Evolutionary conservation across 1,140 invertebrate genomes (phyloP), one percentile per base, ranked within the genome.

Genomic region (Conus ventricosus): DNA sequence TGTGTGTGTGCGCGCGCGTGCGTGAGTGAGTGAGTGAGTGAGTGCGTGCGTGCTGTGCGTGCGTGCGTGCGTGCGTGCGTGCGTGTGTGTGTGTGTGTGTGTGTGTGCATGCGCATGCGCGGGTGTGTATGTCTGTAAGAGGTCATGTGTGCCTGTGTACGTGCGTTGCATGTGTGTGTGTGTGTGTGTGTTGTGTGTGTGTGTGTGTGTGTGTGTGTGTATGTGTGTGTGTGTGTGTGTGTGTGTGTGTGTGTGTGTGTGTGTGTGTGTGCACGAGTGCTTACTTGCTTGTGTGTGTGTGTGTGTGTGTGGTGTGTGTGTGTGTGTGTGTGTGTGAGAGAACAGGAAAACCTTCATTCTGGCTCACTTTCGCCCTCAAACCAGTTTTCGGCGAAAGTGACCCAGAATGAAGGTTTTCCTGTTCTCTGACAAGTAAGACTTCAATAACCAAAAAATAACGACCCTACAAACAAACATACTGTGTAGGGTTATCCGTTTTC

Each of bases 191-290:
- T n/a, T 78, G 76, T 78, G 76, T 78, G 76, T 78, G 76, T 78
- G 76, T 78, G 76, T 39, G 76, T 78, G 76, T 39, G 76, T 51
- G 76, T 6, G 76, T 51, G 76, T 78, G 76, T 78, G 76, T 78
- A 25, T 78, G 76, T 78, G 76, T 78, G 17, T 78, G 76, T 78
- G 76, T 39, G 76, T 78, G 76, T 78, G 76, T 78, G 76, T 78
- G 76, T 81, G 80, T 81, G 80, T 81, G 80, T 81, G 80, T 81
- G 80, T 81, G 80, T 81, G 80, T 54, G 80, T 54, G 80, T 54
- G 80, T 20, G 51, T 81, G 80, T 23, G 80, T 81, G 51, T 7
- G 51, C 54, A 51, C 51, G 51, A 20, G 51, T 54, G 80, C 39
- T 51, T 23, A 51, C 23, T 51, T 81, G 80, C 7, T 7, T 81